Percentiles rank a stretch among this genome's conserved stretches.
Conservation (phyloP, 2,113 vertebrate species). For the Sturnira hondurensis region DNA sequence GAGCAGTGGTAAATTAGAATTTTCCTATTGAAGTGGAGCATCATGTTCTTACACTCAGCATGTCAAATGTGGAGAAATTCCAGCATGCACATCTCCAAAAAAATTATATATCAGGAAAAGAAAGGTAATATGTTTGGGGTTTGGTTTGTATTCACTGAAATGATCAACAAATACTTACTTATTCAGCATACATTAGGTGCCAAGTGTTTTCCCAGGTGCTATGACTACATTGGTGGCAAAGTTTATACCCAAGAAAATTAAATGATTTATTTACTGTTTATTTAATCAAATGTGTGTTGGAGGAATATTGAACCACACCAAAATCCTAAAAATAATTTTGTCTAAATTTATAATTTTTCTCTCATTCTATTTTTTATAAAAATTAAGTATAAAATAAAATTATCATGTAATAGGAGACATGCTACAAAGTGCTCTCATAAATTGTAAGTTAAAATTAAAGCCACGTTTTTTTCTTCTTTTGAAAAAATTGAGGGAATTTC, state of each 20-base stretch:
- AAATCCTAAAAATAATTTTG: not conserved
- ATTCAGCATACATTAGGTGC: not conserved
- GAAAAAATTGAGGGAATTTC: too few species aligned
- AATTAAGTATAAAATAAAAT: slow-evolving; percentile 22
- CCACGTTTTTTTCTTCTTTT: not conserved
- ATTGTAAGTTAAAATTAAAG: slow-evolving; percentile 26
- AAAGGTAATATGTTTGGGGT: not conserved
- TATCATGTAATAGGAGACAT: not conserved
- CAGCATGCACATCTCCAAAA: not conserved
- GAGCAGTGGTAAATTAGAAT: not conserved
- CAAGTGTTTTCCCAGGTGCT: not conserved
- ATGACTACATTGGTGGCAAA: not conserved
- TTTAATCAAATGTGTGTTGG: not conserved
- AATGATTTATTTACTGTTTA: not conserved
- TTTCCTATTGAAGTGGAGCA: not conserved
- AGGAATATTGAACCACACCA: not conserved
- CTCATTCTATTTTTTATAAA: slow-evolving; percentile 14
- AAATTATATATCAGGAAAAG: not conserved
- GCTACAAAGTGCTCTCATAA: not conserved
- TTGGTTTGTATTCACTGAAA: not conserved
- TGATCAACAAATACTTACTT: not conserved
- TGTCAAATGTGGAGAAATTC: not conserved
- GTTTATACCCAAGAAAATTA: not conserved
- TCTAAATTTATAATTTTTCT: not conserved
- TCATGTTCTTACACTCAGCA: not conserved